These are phyloP conservation scores for Diaprepes abbreviatus DNA, from an alignment of 2,888 invertebrate species.

Conservation along the genomic window DNA sequence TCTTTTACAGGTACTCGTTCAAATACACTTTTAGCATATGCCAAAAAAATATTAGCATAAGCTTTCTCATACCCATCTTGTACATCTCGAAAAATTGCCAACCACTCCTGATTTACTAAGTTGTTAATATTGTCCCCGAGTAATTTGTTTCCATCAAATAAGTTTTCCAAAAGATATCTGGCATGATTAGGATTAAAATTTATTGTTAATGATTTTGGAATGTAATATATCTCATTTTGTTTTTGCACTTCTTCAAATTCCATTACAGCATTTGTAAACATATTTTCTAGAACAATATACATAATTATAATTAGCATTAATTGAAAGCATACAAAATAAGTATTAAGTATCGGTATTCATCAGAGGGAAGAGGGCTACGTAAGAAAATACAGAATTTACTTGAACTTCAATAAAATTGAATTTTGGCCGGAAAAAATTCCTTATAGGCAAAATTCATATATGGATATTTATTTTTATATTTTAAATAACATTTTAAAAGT, in stretches of 20 bases:
- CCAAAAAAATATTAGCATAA: conserved; percentile 37
- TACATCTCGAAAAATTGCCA: conserved; percentile 51
- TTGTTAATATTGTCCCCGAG: conserved; percentile 51
- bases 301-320: too few species aligned
- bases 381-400: too few species aligned
- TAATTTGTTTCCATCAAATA: conserved; percentile 54
- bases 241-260: conserved; percentile 45
- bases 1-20: conserved; percentile 5
- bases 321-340: too few species aligned
- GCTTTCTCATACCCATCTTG: conserved; percentile 48
- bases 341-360: too few species aligned
- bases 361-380: too few species aligned
- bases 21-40: conserved; percentile 18
- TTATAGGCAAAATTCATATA: too few species aligned
- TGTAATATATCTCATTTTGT: conserved; percentile 25
- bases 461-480: too few species aligned
- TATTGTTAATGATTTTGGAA: conserved; percentile 32
- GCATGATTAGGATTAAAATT: conserved; percentile 31
- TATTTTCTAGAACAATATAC: conserved; percentile 32
- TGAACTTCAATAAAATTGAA: too few species aligned
- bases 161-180: conserved; percentile 51
- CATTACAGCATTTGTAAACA: conserved; percentile 21
- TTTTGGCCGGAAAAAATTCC: too few species aligned
- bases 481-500: too few species aligned
- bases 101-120: conserved; percentile 55